A percentile compares a stretch with the other conserved stretches of the same genome.
These are phyloP conservation scores for Rhorus exstirpatorius DNA, from an alignment of 2,888 invertebrate species.

Conservation along the genomic window DNA sequence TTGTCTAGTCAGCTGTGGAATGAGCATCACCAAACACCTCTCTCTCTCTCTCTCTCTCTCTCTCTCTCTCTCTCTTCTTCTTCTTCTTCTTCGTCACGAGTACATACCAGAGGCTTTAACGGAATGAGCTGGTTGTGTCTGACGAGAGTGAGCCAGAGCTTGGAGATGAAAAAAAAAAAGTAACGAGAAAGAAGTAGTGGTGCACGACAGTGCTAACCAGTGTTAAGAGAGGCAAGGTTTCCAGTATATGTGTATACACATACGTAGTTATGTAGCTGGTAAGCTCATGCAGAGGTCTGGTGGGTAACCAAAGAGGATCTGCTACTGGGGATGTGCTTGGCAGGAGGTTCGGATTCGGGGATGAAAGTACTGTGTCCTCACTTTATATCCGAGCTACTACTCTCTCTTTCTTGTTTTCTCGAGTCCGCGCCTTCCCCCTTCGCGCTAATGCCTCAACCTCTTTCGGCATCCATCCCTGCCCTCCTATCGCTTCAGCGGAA, in stretches of 20 bases:
- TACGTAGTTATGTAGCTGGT: no score
- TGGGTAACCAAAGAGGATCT: conserved; percentile 59
- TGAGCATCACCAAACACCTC: not conserved
- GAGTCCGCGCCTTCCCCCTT: conserved; percentile 4
- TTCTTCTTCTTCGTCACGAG: conserved; percentile 10
- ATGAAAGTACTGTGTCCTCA: conserved; percentile 46
- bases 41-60: no score
- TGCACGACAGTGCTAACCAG: conserved; percentile 74
- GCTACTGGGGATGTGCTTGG: conserved; percentile 32
- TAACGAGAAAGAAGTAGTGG: conserved; percentile 67
- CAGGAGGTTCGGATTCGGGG: conserved; percentile 26
- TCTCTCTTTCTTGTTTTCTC: conserved; percentile 40
- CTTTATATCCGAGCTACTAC: conserved; percentile 33
- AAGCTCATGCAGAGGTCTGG: conserved; percentile 52
- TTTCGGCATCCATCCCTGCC: not conserved
- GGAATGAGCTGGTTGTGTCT: conserved; percentile 57
- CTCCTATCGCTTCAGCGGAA: not conserved
- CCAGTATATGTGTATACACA: conserved; percentile 4
- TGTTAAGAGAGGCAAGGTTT: conserved; percentile 71
- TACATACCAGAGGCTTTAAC: conserved; percentile 55
- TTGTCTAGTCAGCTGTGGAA: conserved; percentile 13
- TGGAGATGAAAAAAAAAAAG: conserved; percentile 52
- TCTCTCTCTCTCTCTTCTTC: no score
- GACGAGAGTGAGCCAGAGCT: conserved; percentile 50
- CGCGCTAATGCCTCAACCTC: conserved; percentile 28